Base-by-base conservation (phyloP, 2,888 invertebrate species). In the Psococerastis gibbosa region DNA sequence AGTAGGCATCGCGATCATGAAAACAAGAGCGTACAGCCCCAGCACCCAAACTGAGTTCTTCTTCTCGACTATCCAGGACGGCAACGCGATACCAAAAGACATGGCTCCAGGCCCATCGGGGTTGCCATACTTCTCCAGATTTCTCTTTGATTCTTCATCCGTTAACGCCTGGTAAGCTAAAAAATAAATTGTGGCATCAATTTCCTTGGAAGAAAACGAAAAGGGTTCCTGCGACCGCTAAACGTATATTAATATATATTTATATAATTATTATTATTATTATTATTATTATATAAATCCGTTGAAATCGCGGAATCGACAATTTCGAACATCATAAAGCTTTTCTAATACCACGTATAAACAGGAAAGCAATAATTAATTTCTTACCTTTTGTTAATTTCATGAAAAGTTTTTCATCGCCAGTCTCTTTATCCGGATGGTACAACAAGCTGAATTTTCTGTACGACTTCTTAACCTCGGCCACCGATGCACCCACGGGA, bases 41-140 rank as follows among this genome's bases (percentile, higher is more conserved):
- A 95, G 69, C 4, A 94, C 95, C 92, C 92, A 95, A 18, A 97
- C 78, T 52, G 95, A 95, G 61, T 99, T 98, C 63, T 98, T 92
- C 61, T 97, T 94, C 58, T 97, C 95, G 8, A 99, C 94, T 60
- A 99, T 94, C 98, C 98, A 99, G 44, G 97, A 95, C 4, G 98
- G 98, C 43, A 99, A 62, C 5, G 98, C 98, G 59, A 99, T 99
- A 46, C 98, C 98, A 71, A 99, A 98, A 54, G 89, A 91, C 78
- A 94, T 97, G 18, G 94, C 97, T 49, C 94, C 95, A 0, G 98
- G 98, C 2, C 98, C 98, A 70, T 99, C 98, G 1, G 98, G 98
- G 68, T 99, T 98, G 17, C 98, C 98, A 71, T 95, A 94, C 60
- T 88, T 88, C 59, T 97, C 94, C 89, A 94, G 99, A 65, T 99